These are phyloP conservation scores for Megaceryle torquata DNA, from an alignment of 2,113 vertebrate species.

Conservation along the genomic window DNA sequence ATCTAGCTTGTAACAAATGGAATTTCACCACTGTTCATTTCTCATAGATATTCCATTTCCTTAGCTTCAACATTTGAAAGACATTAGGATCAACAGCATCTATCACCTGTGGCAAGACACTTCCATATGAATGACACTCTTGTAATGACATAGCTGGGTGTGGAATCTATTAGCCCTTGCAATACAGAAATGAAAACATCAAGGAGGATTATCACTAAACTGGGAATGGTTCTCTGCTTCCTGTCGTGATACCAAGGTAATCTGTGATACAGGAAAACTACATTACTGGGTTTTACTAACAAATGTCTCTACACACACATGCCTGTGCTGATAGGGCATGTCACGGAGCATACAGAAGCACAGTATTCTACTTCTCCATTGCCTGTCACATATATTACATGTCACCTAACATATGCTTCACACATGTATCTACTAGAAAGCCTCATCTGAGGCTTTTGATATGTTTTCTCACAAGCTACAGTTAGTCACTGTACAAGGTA, in stretches of 20 bases:
- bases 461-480: neutral
- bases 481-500: neutral
- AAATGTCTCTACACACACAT: neutral
- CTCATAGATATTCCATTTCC: neutral
- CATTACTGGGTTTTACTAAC: neutral
- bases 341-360: neutral
- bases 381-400: neutral
- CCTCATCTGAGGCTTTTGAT: neutral
- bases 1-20: neutral
- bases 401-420: rapidly evolving
- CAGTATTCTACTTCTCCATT: neutral
- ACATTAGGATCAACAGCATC: neutral
- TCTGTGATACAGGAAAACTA: neutral
- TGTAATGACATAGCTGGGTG: neutral
- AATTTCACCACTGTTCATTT: neutral
- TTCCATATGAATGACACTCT: neutral
- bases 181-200: neutral
- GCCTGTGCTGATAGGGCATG: neutral
- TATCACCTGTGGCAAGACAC: neutral
- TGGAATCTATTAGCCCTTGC: neutral
- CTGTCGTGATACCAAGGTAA: neutral
- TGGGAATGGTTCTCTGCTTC: neutral
- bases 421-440: neutral
- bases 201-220: neutral
- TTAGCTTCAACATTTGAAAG: neutral